Evolutionary conservation across 2,113 vertebrate genomes (phyloP), one percentile per base, ranked within the genome.

Genomic region (Misgurnus mizolepis): DNA sequence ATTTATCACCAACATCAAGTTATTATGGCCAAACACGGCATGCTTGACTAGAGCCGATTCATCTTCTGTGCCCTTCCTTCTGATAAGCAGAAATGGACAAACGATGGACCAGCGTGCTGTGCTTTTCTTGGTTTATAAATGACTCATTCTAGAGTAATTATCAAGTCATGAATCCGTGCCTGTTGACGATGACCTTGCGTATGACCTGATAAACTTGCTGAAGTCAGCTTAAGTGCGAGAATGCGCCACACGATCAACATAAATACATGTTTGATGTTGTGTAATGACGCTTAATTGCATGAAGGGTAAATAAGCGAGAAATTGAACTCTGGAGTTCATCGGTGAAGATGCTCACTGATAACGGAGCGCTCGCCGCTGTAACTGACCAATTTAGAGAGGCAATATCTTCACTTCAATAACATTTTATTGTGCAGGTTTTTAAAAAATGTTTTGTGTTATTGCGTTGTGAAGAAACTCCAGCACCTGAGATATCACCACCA

Each of bases 1-100:
- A 82, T 86, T 86, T 77, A 82, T 86, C 80, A 84, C 7, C 4
- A 18, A 71, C 81, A 82, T 86, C 85, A 84, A 80, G 62, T 80
- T 73, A 71, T 67, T 66, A 74, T 73, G 80, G 82, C 78, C 72
- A 79, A 81, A 82, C 85, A 72, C 71, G 76, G 76, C 85, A 84
- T 15, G 77, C 85, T 78, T 82, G 82, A 84, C 76, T 84, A 76
- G 80, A 84, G 85, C 80, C 78, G 68, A 82, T 81, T 85, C 62
- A 70, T 80, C 82, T 80, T 81, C 45, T 18, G 76, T 67, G 72
- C 61, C 77, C 83, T 72, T 73, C 50, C 67, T 45, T 72, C 76
- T 82, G 84, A 85, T 85, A 85, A 82, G 84, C 68, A 77, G 43
- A 34, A 43, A 60, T 82, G 40, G 55, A 65, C 64, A 22, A 74